Conservation (phyloP, 2,888 invertebrate species). For the Geophilus truncorum region DNA sequence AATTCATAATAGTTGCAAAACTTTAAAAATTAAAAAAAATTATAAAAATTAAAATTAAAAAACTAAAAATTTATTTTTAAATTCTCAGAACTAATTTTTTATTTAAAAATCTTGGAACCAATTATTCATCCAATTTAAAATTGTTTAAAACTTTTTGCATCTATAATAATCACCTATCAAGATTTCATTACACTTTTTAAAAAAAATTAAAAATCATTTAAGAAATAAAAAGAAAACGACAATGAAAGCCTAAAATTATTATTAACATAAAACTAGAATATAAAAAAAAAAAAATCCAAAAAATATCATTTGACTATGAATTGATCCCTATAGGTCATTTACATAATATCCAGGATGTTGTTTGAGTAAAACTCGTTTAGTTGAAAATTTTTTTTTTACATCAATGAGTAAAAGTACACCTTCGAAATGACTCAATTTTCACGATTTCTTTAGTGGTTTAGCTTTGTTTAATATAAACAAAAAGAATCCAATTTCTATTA, state of each 20-base stretch:
- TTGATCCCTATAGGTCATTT: not conserved
- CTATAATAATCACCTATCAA: too few species aligned
- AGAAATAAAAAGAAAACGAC: not conserved
- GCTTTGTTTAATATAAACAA: not conserved
- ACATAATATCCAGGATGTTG: not conserved
- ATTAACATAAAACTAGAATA: too few species aligned
- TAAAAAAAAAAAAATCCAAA: not conserved
- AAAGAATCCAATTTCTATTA: not conserved
- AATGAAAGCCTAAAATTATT: not conserved
- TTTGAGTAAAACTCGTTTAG: not conserved
- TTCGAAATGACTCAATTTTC: not conserved
- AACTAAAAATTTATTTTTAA: too few species aligned
- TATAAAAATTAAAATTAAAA: too few species aligned
- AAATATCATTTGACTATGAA: not conserved
- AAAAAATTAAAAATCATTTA: not conserved
- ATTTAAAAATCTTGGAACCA: too few species aligned
- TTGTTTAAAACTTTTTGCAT: too few species aligned
- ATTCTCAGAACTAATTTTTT: too few species aligned
- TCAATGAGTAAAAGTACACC: not conserved
- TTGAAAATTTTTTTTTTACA: not conserved
- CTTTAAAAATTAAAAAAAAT: too few species aligned
- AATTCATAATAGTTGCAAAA: too few species aligned
- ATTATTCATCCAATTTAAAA: too few species aligned
- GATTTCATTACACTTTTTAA: too few species aligned
- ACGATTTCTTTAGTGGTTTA: not conserved